A percentile compares a stretch with the other conserved stretches of the same genome.
These are phyloP conservation scores for Corythoichthys haematopterus DNA, from an alignment of 2,113 vertebrate species.

Conservation along the genomic window DNA sequence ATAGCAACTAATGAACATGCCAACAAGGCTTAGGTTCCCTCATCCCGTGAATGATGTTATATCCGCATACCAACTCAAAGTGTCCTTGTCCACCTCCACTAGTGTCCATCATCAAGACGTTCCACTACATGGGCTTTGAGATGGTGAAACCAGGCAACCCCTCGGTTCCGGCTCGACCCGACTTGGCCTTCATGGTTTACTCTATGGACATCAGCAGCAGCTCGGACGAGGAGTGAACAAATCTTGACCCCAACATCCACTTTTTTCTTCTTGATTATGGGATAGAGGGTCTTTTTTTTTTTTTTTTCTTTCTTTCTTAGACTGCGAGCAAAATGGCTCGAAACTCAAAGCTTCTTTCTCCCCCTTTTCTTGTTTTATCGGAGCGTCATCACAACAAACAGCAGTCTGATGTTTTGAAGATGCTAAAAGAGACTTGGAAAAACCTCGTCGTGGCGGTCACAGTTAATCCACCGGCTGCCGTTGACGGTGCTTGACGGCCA, in stretches of 20 bases:
- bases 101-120: slow-evolving; percentile 92
- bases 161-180: slow-evolving; percentile 81
- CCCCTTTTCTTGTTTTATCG: slow-evolving; percentile 15
- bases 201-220: slow-evolving; percentile 88
- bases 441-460: background rate
- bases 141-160: slow-evolving; percentile 91
- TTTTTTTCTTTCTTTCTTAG: background rate
- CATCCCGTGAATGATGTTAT: background rate
- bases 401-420: slow-evolving; percentile 7
- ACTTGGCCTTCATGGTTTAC: slow-evolving; percentile 96
- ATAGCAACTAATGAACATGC: too few relatives aligned
- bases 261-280: slow-evolving; percentile 1
- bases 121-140: slow-evolving; percentile 96
- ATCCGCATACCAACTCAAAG: background rate
- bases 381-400: slow-evolving; percentile 17
- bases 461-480: background rate
- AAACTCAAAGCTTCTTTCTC: background rate
- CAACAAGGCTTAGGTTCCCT: too few relatives aligned
- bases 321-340: background rate
- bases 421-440: background rate
- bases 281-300: slow-evolving; percentile 1
- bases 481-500: too few relatives aligned
- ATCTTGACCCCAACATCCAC: background rate
- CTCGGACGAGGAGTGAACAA: slow-evolving; percentile 85
- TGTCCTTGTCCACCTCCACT: slow-evolving; percentile 7